Conservation (phyloP, 92 coral and sea anemone species). For the Hydrozoanthus gracilis region DNA sequence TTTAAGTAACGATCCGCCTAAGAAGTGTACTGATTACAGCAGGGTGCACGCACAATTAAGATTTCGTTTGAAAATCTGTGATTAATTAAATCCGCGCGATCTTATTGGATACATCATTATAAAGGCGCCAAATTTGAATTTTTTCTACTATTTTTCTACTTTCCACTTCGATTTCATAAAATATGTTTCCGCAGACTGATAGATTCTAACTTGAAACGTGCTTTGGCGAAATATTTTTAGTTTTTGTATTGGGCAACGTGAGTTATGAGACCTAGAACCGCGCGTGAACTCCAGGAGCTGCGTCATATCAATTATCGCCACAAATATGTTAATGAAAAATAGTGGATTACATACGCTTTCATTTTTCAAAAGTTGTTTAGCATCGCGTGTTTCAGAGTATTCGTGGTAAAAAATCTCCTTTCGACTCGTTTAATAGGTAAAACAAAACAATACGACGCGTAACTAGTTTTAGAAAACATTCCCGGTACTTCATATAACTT, state of each 20-base stretch:
- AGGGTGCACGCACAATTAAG: conserved; percentile 19
- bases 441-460: background rate
- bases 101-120: conserved; percentile 1
- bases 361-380: background rate
- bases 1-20: conserved; percentile 26
- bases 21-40: conserved; percentile 34
- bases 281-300: background rate
- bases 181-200: background rate
- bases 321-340: background rate
- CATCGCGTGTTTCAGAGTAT: background rate
- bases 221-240: conserved; percentile 14
- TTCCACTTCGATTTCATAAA: background rate
- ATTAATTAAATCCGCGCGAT: conserved; percentile 2
- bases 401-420: background rate
- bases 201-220: background rate
- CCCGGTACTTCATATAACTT: background rate
- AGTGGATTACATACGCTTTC: background rate
- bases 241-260: conserved; percentile 6
- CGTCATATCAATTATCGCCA: conserved; percentile 16
- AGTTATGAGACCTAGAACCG: background rate
- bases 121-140: conserved; percentile 26
- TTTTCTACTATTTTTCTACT: background rate
- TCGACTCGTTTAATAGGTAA: background rate
- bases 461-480: background rate
- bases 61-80: conserved; percentile 8